These are phyloP conservation scores for Dolichotis patagonum DNA, from an alignment of 2,113 vertebrate genomes.

Conservation along the genomic window DNA sequence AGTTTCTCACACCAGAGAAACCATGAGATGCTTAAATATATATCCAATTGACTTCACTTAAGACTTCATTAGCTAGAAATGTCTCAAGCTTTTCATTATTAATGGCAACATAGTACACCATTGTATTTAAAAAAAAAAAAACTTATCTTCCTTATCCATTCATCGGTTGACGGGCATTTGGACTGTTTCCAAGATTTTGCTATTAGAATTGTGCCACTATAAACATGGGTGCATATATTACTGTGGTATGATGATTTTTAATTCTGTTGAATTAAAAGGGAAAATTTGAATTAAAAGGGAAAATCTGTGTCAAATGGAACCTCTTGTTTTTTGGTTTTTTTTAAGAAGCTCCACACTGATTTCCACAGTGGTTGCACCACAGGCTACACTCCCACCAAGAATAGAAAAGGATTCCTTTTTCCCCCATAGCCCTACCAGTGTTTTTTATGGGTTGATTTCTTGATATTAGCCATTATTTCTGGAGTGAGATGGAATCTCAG, in stretches of 20 bases:
- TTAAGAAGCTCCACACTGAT: neutral
- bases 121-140: neutral
- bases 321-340: neutral
- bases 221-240: neutral
- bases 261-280: too few species aligned
- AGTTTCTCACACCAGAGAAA: neutral
- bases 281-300: neutral
- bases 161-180: neutral
- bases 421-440: neutral
- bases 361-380: neutral
- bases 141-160: neutral
- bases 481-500: neutral
- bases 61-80: neutral
- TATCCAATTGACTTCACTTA: neutral
- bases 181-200: neutral
- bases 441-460: neutral
- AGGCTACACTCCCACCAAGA: neutral
- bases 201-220: neutral
- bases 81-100: neutral
- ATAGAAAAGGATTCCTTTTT: neutral
- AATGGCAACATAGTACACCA: neutral
- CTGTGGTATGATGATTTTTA: neutral
- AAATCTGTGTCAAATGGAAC: neutral
- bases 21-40: neutral
- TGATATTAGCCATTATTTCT: neutral